A percentile compares a stretch with the other conserved stretches of the same genome.
Evolutionary conservation across 2,113 vertebrate species (phyloP).

Genomic region (Calidris pygmaea): DNA sequence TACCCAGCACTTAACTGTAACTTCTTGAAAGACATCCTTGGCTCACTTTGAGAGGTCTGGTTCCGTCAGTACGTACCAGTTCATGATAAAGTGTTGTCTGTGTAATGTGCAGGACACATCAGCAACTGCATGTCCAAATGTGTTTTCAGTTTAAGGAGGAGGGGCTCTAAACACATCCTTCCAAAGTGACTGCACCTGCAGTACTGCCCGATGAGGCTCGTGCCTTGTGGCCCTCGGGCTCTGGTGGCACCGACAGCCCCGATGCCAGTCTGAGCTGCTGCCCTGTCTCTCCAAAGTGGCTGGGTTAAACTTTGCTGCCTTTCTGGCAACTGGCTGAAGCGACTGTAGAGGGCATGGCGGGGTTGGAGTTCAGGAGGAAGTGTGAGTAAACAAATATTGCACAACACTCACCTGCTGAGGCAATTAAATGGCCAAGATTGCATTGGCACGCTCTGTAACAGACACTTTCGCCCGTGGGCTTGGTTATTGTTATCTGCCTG

Average conservation of each 20-base stretch:
- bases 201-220: fast-evolving
- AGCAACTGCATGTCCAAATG: background rate
- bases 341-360: background rate
- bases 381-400: background rate
- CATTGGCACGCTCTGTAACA: background rate
- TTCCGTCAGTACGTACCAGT: fast-evolving
- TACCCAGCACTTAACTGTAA: fast-evolving
- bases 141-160: background rate
- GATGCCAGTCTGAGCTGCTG: fast-evolving
- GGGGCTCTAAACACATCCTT: background rate
- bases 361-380: background rate
- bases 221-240: fast-evolving
- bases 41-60: background rate
- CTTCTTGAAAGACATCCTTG: background rate
- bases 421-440: background rate
- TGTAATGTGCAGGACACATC: fast-evolving
- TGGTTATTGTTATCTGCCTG: background rate
- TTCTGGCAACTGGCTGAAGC: background rate
- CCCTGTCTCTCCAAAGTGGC: fast-evolving
- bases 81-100: fast-evolving
- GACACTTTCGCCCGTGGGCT: background rate
- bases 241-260: fast-evolving
- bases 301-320: background rate
- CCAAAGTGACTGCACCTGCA: fast-evolving
- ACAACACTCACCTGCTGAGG: background rate